Evolutionary conservation across 2,113 vertebrate genomes (phyloP).

Genomic region (Barbus barbus): DNA sequence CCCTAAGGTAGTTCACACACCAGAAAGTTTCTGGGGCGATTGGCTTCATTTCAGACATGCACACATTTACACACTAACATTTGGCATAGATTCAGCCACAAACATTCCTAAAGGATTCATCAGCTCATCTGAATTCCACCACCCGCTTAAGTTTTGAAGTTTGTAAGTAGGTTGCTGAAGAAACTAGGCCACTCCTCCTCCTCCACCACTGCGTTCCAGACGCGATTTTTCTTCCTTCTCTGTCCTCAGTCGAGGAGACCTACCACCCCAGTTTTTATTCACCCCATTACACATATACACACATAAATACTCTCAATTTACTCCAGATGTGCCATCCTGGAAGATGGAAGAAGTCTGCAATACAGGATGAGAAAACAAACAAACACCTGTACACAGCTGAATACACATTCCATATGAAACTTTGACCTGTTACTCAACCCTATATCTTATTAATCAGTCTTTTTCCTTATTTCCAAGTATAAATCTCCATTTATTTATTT

Average conservation of each 20-base stretch:
- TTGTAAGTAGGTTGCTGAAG: slow-evolving; percentile 59
- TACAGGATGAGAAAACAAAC: neutral
- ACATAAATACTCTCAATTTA: slow-evolving; percentile 30
- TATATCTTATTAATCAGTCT: neutral
- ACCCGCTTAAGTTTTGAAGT: slow-evolving; percentile 58
- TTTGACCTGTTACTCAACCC: neutral
- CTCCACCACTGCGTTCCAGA: slow-evolving; percentile 38
- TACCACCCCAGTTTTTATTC: slow-evolving; percentile 49
- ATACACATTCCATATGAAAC: neutral
- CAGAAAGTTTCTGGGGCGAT: slow-evolving; percentile 30
- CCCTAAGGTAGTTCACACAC: neutral
- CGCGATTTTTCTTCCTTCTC: slow-evolving; percentile 47
- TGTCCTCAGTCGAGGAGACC: slow-evolving; percentile 39
- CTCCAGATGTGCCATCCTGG: slow-evolving; percentile 3
- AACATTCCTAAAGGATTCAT: slow-evolving; percentile 57
- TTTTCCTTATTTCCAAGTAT: neutral
- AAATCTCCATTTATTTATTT: neutral
- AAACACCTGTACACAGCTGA: neutral
- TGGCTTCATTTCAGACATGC: slow-evolving; percentile 32
- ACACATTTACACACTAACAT: slow-evolving; percentile 37
- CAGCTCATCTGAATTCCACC: slow-evolving; percentile 58
- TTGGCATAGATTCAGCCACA: slow-evolving; percentile 55
- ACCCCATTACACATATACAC: slow-evolving; percentile 45
- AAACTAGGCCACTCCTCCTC: slow-evolving; percentile 58
- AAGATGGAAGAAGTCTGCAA: slow-evolving; percentile 40